A percentile compares a stretch with the other conserved stretches of the same genome.
Evolutionary conservation across 2,888 invertebrate genomes (phyloP).

Genomic region (Apomyelois bistriatella): DNA sequence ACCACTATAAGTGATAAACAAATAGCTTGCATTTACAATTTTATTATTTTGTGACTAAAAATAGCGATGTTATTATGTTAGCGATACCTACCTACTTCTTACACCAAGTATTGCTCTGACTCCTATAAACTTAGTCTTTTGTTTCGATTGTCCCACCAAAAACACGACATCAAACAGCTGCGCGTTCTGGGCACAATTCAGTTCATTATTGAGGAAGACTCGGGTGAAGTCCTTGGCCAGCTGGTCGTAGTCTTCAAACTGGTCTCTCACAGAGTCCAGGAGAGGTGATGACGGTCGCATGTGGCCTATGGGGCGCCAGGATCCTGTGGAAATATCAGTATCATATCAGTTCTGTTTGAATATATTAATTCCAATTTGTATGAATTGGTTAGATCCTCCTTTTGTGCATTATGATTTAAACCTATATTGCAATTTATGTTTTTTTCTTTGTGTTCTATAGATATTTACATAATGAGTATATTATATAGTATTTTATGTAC

Average conservation of each 20-base stretch:
- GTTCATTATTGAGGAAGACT: conserved; percentile 91
- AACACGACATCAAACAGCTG: conserved; percentile 95
- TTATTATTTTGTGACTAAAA: too few relatives aligned
- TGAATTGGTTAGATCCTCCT: too few relatives aligned
- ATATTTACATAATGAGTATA: too few relatives aligned
- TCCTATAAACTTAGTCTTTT: conserved; percentile 93
- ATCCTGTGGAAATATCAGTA: conserved; percentile 78
- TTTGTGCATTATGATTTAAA: too few relatives aligned
- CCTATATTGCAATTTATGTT: too few relatives aligned
- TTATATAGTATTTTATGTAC: too few relatives aligned
- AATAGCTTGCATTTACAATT: too few relatives aligned
- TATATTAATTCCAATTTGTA: too few relatives aligned
- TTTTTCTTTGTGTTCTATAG: too few relatives aligned
- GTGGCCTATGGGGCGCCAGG: conserved; percentile 96
- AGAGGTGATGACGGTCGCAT: conserved; percentile 96
- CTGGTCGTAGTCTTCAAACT: conserved; percentile 96
- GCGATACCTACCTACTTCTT: conserved; percentile 84
- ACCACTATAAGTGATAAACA: too few relatives aligned
- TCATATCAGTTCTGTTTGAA: too few relatives aligned
- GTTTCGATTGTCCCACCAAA: conserved; percentile 94
- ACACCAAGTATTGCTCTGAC: conserved; percentile 95
- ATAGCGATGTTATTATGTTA: too few relatives aligned
- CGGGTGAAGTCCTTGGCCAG: conserved; percentile 94
- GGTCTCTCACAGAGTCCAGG: conserved; percentile 94
- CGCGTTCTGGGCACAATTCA: conserved; percentile 87